Evolutionary conservation across 92 coral and sea anemone species (phyloP).

Genomic region (Porites rus): DNA sequence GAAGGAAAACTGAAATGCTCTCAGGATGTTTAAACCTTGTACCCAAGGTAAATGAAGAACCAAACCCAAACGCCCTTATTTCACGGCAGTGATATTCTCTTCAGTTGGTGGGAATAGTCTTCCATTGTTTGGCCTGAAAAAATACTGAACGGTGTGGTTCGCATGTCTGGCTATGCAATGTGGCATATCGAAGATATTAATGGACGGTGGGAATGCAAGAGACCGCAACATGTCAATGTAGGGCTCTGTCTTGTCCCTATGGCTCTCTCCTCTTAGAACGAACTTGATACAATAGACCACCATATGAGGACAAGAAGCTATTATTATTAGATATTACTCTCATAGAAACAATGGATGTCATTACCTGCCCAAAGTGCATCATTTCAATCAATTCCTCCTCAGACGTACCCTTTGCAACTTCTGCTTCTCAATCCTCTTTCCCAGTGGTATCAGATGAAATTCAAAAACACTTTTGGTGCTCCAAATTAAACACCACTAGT

Average conservation of each 20-base stretch:
- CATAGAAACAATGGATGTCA: not conserved
- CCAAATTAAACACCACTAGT: constrained; percentile 18
- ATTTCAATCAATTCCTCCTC: constrained; percentile 60
- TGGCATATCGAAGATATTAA: constrained; percentile 58
- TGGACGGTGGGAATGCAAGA: constrained; percentile 51
- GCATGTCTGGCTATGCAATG: constrained; percentile 59
- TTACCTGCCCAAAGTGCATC: constrained; percentile 53
- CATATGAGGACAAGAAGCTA: constrained; percentile 65
- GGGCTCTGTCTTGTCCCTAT: constrained; percentile 17
- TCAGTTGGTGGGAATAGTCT: constrained; percentile 28
- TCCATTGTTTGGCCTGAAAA: constrained; percentile 52
- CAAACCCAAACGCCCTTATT: constrained; percentile 37
- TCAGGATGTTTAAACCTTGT: not conserved
- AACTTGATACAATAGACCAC: constrained; percentile 67
- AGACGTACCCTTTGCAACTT: not conserved
- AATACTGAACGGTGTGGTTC: constrained; percentile 30
- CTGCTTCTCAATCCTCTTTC: not conserved
- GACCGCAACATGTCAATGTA: constrained; percentile 58
- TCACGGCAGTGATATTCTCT: constrained; percentile 29
- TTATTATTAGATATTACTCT: not conserved
- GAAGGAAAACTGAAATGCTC: not conserved
- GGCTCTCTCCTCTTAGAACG: constrained; percentile 68
- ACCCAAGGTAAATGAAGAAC: constrained; percentile 34
- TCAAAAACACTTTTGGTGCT: constrained; percentile 36
- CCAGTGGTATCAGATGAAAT: not conserved